phyloP scores from a whole-genome alignment of 1,140 invertebrate genomes.

The Tetraneura akinire region DNA sequence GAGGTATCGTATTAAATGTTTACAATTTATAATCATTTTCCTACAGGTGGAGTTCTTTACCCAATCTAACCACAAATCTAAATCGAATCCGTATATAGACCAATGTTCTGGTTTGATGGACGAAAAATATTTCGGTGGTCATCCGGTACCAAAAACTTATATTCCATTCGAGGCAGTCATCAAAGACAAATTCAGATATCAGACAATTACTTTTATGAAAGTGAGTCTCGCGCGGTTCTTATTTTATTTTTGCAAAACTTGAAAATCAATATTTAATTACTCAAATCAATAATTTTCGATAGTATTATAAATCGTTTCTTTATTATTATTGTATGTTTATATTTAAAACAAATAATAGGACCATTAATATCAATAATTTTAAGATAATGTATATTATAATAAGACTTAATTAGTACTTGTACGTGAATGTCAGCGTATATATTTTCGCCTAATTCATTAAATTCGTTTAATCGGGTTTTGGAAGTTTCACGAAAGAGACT shows the following conservation, averaged over 20 bases:
- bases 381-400: too few relatives aligned
- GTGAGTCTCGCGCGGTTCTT: too few relatives aligned
- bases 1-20: too few relatives aligned
- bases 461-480: background rate
- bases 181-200: constrained; percentile 79
- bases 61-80: constrained; percentile 27
- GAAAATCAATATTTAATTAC: too few relatives aligned
- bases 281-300: too few relatives aligned
- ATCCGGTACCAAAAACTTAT: constrained; percentile 26
- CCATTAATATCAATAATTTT: too few relatives aligned
- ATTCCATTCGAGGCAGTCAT: constrained; percentile 84
- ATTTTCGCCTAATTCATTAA: constrained; percentile 5
- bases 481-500: too few relatives aligned
- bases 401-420: too few relatives aligned
- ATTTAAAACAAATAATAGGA: too few relatives aligned
- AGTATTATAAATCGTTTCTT: too few relatives aligned
- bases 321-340: too few relatives aligned
- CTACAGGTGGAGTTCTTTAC: constrained; percentile 25
- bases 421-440: background rate
- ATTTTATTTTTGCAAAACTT: too few relatives aligned
- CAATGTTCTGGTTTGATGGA: background rate
- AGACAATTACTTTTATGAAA: constrained; percentile 92
- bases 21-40: background rate
- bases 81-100: constrained; percentile 2
- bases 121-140: constrained; percentile 26